Percentiles rank a stretch among this genome's conserved stretches.
phyloP scores from a whole-genome alignment of 2,888 invertebrate genomes.

The Cryptops parisi region DNA sequence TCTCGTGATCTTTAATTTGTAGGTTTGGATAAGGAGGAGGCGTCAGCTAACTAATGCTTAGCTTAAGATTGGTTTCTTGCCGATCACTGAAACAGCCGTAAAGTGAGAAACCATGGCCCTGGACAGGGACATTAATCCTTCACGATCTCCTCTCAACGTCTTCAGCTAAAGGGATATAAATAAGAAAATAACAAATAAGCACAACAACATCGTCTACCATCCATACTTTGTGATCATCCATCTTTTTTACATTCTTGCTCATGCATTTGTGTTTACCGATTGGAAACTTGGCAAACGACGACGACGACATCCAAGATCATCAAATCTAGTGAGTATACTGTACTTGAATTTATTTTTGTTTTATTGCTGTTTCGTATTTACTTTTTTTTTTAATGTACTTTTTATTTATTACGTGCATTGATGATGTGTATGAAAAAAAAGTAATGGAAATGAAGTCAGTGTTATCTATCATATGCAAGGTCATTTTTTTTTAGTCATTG shows the following conservation, averaged over 20 bases:
- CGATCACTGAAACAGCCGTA: slow-evolving; percentile 88
- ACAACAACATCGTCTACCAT: not conserved
- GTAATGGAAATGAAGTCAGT: no score
- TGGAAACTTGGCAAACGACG: not conserved
- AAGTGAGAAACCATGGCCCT: slow-evolving; percentile 31
- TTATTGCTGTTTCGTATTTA: no score
- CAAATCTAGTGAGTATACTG: no score
- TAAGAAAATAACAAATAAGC: no score
- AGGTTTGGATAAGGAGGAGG: slow-evolving; percentile 3
- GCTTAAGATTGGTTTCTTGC: slow-evolving; percentile 80
- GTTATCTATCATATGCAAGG: no score
- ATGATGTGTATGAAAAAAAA: no score
- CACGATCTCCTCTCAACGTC: not conserved
- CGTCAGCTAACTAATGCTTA: slow-evolving; percentile 49
- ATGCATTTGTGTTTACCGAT: not conserved
- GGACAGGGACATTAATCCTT: slow-evolving; percentile 18
- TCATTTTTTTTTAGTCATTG: no score
- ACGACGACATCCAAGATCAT: no score
- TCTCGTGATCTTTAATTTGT: no score
- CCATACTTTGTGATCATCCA: not conserved
- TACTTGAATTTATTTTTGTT: no score
- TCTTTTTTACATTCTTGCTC: not conserved
- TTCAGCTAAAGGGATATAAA: slow-evolving; percentile 8
- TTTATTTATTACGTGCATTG: no score
- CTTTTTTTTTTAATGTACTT: no score